Base-by-base conservation (phyloP, 2,797 vertebrate genomes). In the Dryobates pubescens region DNA sequence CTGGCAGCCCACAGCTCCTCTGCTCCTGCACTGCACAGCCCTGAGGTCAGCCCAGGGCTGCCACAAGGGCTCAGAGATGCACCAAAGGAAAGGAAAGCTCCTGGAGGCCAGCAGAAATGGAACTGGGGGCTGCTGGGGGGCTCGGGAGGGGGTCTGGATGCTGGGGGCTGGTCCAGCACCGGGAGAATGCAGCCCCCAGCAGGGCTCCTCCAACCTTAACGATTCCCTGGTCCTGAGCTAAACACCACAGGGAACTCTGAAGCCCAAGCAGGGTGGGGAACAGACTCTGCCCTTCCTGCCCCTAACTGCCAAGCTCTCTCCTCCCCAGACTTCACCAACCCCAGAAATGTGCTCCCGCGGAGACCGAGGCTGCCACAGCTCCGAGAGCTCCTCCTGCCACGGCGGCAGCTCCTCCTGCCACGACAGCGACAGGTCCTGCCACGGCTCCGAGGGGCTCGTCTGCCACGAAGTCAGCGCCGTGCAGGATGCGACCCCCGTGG, bases 261-360 rank as follows among this genome's bases (percentile, higher is more conserved):
- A 19, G 17, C 16, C n/a, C 7, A 9, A 49, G 10, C 10, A 6
- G 62, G 45, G 30, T 0, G 0, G 53, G 36, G 56, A 5, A 22
- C 82, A 12, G 18, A 8, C 0, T 0, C 14, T n/a, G 43, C 17
- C 9, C 7, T 20, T 54, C 12, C 1, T 2, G 2, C 49, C 26
- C 27, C 20, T 51, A 2, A 2, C 47, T 90, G 36, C 81, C 0
- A 53, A 5, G 9, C 5, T 13, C n/a, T 82, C 58, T 80, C 49
- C 53, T 56, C 10, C 14, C 23, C 79, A 94, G 89, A 32, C 36
- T 5, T 13, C 4, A 2, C 9, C 7, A 0, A 6, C 6, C 0
- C 1, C 2, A 83, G 72, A 13, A 12, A 97, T 97, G 96, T 96
- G 95, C 65, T 96, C 96, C 82, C 96, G 88, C 6, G 83, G 34